Evolutionary conservation across 2,888 invertebrate species (phyloP).

Genomic region (Ischnura elegans): DNA sequence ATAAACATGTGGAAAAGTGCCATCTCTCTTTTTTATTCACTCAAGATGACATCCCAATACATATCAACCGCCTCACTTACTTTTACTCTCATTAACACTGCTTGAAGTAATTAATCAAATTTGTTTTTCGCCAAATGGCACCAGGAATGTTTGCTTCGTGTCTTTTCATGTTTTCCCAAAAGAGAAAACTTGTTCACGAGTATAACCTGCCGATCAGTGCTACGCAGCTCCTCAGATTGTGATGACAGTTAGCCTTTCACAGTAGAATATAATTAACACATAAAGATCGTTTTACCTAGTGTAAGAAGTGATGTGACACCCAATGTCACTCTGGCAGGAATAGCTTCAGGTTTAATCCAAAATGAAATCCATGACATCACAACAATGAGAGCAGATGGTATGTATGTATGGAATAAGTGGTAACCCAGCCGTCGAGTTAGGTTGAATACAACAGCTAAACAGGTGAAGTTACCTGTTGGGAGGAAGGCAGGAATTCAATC

Average conservation of each 20-base stretch:
- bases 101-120: too few species aligned
- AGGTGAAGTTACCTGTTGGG: conserved; percentile 91
- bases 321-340: conserved; percentile 92
- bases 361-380: conserved; percentile 98
- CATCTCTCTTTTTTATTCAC: too few species aligned
- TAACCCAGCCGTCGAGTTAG: conserved; percentile 91
- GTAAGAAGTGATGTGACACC: conserved; percentile 93
- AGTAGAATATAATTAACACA: background rate
- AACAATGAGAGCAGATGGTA: conserved; percentile 94
- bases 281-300: conserved; percentile 80
- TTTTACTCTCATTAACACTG: too few species aligned
- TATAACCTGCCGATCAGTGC: too few species aligned
- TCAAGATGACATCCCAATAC: too few species aligned
- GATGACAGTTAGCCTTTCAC: background rate
- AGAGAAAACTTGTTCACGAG: too few species aligned
- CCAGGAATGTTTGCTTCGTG: too few species aligned
- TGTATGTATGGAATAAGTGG: conserved; percentile 95
- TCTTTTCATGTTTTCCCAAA: too few species aligned
- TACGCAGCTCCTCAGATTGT: background rate
- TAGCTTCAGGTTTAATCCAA: conserved; percentile 96
- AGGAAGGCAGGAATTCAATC: background rate
- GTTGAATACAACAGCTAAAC: conserved; percentile 93
- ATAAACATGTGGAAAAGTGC: too few species aligned
- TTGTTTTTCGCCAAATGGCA: too few species aligned
- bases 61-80: too few species aligned